A percentile compares a stretch with the other conserved stretches of the same genome.
These are phyloP conservation scores for Myodes glareolus DNA, from an alignment of 2,113 vertebrate species.

Conservation along the genomic window DNA sequence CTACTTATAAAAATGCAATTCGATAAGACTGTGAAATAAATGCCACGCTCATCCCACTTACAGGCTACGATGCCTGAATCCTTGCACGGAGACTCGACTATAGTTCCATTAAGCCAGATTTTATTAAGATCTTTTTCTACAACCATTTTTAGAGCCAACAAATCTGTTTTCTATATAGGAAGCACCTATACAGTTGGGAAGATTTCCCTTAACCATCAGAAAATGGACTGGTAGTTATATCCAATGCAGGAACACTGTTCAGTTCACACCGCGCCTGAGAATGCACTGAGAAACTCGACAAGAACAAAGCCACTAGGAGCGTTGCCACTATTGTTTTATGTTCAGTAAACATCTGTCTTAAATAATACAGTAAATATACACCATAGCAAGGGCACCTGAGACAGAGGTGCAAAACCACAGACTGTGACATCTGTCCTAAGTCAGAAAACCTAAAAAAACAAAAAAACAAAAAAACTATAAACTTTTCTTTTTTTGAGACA, in stretches of 20 bases:
- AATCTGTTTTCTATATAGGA: slow-evolving; percentile 16
- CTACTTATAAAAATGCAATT: slow-evolving; percentile 42
- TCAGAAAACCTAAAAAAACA: slow-evolving; percentile 56
- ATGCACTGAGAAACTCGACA: slow-evolving; percentile 16
- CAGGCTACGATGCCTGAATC: background rate
- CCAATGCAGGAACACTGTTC: background rate
- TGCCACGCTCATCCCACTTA: slow-evolving; percentile 33
- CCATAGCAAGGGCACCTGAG: slow-evolving; percentile 67
- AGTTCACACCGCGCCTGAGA: slow-evolving; percentile 35
- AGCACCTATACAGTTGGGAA: slow-evolving; percentile 60
- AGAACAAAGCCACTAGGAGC: background rate
- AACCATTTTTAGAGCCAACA: slow-evolving; percentile 34
- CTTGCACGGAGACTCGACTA: slow-evolving; percentile 41
- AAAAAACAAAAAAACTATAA: background rate
- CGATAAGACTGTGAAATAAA: slow-evolving; percentile 56
- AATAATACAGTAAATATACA: slow-evolving; percentile 61
- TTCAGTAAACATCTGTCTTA: slow-evolving; percentile 50
- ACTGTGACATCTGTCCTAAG: slow-evolving; percentile 53
- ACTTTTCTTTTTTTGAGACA: background rate
- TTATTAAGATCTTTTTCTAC: slow-evolving; percentile 51
- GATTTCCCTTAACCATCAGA: slow-evolving; percentile 47
- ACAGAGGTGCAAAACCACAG: slow-evolving; percentile 24
- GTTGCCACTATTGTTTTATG: slow-evolving; percentile 77
- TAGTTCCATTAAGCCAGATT: slow-evolving; percentile 18
- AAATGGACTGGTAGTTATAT: slow-evolving; percentile 16